Evolutionary conservation across 2,113 vertebrate genomes (phyloP).

Genomic region (Castor canadensis): DNA sequence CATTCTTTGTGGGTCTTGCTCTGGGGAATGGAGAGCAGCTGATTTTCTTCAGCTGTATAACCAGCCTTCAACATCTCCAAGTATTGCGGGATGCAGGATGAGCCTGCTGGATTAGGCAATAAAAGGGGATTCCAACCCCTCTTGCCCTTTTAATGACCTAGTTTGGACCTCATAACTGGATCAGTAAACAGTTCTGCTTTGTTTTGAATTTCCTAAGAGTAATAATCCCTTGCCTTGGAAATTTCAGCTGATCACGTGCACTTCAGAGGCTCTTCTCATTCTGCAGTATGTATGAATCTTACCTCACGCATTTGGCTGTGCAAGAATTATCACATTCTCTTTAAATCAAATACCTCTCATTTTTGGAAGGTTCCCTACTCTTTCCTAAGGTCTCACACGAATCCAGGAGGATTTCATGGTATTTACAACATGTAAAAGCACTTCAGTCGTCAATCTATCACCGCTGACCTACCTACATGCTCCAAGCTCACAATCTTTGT

Average conservation of each 20-base stretch:
- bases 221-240: not conserved
- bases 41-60: not conserved
- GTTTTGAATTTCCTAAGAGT: constrained; percentile 24
- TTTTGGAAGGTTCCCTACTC: not conserved
- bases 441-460: not conserved
- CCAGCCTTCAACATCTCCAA: not conserved
- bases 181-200: not conserved
- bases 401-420: not conserved
- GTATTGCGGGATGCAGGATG: not conserved
- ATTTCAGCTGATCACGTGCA: not conserved
- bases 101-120: not conserved
- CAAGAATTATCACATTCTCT: not conserved
- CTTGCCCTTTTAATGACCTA: not conserved
- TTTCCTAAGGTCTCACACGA: not conserved
- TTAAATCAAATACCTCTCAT: not conserved
- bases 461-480: not conserved
- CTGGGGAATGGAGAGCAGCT: not conserved
- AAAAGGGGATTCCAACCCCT: not conserved
- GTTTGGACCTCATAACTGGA: not conserved
- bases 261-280: not conserved
- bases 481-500: not conserved
- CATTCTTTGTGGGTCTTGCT: not conserved
- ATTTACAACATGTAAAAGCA: not conserved
- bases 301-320: not conserved
- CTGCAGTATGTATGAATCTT: not conserved